Evolutionary conservation across 2,888 invertebrate genomes (phyloP).

Genomic region (Euproctis similis): DNA sequence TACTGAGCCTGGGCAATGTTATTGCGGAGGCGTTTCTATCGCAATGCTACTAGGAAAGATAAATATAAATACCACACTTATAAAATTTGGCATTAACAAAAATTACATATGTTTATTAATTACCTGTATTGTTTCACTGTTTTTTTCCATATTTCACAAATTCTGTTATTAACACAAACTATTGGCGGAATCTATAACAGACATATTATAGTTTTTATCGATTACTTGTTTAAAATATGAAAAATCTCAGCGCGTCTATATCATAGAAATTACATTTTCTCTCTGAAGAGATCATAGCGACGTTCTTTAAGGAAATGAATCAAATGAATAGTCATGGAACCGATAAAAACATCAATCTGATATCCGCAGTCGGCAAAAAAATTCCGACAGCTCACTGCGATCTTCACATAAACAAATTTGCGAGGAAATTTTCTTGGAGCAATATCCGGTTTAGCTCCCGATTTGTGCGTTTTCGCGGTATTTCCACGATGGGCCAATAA

Average conservation of each 20-base stretch:
- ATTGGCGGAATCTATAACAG: too few relatives aligned
- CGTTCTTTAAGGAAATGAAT: conserved; percentile 25
- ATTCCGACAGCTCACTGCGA: conserved; percentile 41
- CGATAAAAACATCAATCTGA: conserved; percentile 48
- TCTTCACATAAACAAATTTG: conserved; percentile 67
- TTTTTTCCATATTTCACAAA: too few relatives aligned
- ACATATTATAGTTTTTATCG: conserved; percentile 37
- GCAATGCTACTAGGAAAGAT: too few relatives aligned
- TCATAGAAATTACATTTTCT: conserved; percentile 12
- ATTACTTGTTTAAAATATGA: conserved; percentile 27
- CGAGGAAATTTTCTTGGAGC: conserved; percentile 62
- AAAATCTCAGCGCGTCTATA: conserved; percentile 9
- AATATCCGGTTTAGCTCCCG: conserved; percentile 53
- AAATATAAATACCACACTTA: too few relatives aligned
- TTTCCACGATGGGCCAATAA: conserved; percentile 44
- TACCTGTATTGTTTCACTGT: too few relatives aligned
- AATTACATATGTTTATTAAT: too few relatives aligned
- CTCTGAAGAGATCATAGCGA: conserved; percentile 13
- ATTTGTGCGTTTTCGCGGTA: conserved; percentile 56
- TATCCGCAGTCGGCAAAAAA: conserved; percentile 54
- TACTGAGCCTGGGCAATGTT: too few relatives aligned
- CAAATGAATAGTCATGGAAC: conserved; percentile 34
- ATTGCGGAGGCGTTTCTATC: too few relatives aligned
- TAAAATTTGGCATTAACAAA: too few relatives aligned
- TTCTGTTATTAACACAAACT: too few relatives aligned